Base-by-base conservation (phyloP, 1,140 invertebrate species). In the Eubasilissa regina region DNA sequence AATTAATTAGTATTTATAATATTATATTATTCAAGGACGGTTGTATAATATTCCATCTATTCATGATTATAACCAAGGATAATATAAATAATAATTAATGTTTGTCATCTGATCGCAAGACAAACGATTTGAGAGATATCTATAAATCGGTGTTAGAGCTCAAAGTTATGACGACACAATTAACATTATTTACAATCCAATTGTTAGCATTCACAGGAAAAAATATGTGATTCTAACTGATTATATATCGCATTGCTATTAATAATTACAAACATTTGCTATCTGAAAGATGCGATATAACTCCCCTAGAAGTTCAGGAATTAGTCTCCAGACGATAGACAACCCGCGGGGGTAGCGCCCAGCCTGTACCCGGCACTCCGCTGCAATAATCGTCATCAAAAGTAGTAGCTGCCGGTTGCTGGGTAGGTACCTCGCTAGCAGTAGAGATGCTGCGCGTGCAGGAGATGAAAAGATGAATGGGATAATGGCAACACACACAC, bases 401-500 rank as follows among this genome's bases (percentile, higher is more conserved):
- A 43, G 60, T 7, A 19, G 19, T 66, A 21, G 35, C 35, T 13
- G 66, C 19, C 12, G 7, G 55, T 6, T 21, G 55, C 8, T 13
- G 25, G 17, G 58, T 62, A 25, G 13, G 13, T 68, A 51, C 66
- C 17, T 17, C 43, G 11, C 62, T 47, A 15, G n/a, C 4, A 17
- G 48, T 17, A 25, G 47, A 56, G 58, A 76, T 13, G 55, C 15
- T 64, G 58, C 74, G 75, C 75, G 75, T 77, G 75, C 51, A 19
- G 44, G n/a, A 11, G 25, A 17, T 62, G 44, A 77, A 77, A 43
- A 66, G 78, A 74, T 79, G 77, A 82, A 77, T 76, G 56, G 77
- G 56, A 82, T 81, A 81, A 81, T 78, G 70, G 76, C 73, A 56
- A 3, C 47, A n/a, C 47, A 70, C 45, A 35, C 19, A 56, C 53